Evolutionary conservation across 2,797 vertebrate genomes (phyloP).

Genomic region (Naso thynnoides): DNA sequence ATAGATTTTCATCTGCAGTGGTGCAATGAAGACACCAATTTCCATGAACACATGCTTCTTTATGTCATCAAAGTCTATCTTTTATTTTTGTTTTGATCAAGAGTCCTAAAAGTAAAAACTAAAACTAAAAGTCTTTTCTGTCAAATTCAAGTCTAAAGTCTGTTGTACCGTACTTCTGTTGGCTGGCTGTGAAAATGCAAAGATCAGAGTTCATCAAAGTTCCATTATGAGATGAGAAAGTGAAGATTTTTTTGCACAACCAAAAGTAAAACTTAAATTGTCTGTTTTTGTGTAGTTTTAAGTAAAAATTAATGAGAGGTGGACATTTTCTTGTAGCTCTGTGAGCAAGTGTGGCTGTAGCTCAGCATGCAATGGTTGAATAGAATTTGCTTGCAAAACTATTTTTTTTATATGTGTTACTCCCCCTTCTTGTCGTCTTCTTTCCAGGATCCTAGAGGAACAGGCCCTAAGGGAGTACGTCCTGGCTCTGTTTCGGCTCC

Average conservation of each 20-base stretch:
- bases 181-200: background rate
- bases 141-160: too few relatives aligned
- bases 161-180: background rate
- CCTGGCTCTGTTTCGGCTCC: constrained; percentile 92
- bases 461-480: constrained; percentile 93
- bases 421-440: background rate
- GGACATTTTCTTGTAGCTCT: background rate
- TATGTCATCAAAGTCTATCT: too few relatives aligned
- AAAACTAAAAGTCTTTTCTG: background rate
- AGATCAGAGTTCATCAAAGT: background rate
- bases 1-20: too few relatives aligned
- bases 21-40: too few relatives aligned
- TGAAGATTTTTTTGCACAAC: background rate
- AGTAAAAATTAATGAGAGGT: background rate
- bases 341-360: background rate
- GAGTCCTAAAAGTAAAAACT: too few relatives aligned
- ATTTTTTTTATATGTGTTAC: background rate
- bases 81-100: too few relatives aligned
- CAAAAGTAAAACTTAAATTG: background rate
- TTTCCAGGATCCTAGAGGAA: constrained; percentile 91
- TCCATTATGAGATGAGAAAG: background rate
- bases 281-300: too few relatives aligned
- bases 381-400: background rate
- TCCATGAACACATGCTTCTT: too few relatives aligned
- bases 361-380: background rate